Conservation (phyloP, 2,113 vertebrate genomes). For the Canis aureus region DNA sequence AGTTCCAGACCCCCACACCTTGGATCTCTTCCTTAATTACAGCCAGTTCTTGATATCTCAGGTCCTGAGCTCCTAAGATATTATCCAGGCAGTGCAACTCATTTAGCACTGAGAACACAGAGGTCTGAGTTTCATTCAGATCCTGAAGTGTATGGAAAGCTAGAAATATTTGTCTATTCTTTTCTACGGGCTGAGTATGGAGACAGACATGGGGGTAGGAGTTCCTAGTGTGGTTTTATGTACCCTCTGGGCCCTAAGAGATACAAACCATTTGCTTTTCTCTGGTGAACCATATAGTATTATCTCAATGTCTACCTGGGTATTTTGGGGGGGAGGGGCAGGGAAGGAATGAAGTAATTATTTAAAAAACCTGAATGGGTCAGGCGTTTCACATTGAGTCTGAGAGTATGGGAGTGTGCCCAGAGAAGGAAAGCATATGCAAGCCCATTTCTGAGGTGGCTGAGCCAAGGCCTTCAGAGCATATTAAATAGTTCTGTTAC, state of each 20-base stretch:
- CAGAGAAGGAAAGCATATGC: background rate
- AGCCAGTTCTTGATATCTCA: background rate
- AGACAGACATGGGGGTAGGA: too few species aligned
- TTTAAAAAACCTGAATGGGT: background rate
- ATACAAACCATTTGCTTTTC: background rate
- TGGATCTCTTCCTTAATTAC: background rate
- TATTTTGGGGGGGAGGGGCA: background rate
- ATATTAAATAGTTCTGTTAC: conserved; percentile 58
- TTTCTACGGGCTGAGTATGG: background rate
- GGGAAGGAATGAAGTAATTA: background rate
- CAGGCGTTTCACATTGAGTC: conserved; percentile 42
- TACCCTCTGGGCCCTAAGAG: background rate
- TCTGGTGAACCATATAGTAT: background rate
- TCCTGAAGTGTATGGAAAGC: background rate
- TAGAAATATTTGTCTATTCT: background rate
- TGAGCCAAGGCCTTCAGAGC: conserved; percentile 31
- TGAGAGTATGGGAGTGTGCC: background rate
- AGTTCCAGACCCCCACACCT: background rate
- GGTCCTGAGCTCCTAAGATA: background rate
- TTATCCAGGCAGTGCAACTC: background rate
- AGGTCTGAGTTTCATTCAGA: background rate
- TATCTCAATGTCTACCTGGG: background rate
- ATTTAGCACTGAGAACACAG: background rate
- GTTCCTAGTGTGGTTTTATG: background rate
- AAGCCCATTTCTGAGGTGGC: background rate